Base-by-base conservation (phyloP, 2,888 invertebrate species). In the Agapetus fuscipes region DNA sequence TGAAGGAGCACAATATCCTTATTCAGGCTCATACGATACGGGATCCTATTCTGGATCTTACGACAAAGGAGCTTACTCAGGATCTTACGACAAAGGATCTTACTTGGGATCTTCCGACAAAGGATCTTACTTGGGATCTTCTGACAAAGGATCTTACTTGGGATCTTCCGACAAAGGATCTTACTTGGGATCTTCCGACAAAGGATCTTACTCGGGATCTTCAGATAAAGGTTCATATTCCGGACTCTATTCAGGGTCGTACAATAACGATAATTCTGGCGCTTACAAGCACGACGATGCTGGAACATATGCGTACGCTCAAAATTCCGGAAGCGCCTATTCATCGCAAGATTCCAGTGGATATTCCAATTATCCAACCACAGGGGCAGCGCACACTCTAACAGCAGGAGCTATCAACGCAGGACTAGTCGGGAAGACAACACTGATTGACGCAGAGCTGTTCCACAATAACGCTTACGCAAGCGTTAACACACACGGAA, bases 341-440 rank as follows among this genome's bases (percentile, higher is more conserved):
- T 16, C 36, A 13, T 33, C 39, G 7, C 17, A 29, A 9, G 38
- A 32, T 28, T 28, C 36, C 2, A 38, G 34, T 14, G 17, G n/a
- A n/a, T 40, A 37, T 26, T 17, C 33, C 9, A 41, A 41, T 12
- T 45, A 36, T 12, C 37, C 41, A 13, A 27, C 42, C 14, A 60
- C 62, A 25, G 66, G 66, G 5, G 57, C 56, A 0, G 61, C 65
- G 5, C 68, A 69, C 34, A 62, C 62, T 31, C 54, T 69, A 15
- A 63, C 67, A 3, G 66, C 66, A 9, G 69, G 69, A 17, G 66
- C 68, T 20, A 58, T 70, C 0, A 70, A 67, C 48, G 66, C 68
- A 10, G 69, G 64, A 17, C 54, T 70, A 26, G 69, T 70, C 5
- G 70, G 70, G 24, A 69, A 68, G 52, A 70, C 69, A 2, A 63